These are phyloP conservation scores for Nesospiza acunhae DNA, from an alignment of 2,113 vertebrate genomes.

Conservation along the genomic window DNA sequence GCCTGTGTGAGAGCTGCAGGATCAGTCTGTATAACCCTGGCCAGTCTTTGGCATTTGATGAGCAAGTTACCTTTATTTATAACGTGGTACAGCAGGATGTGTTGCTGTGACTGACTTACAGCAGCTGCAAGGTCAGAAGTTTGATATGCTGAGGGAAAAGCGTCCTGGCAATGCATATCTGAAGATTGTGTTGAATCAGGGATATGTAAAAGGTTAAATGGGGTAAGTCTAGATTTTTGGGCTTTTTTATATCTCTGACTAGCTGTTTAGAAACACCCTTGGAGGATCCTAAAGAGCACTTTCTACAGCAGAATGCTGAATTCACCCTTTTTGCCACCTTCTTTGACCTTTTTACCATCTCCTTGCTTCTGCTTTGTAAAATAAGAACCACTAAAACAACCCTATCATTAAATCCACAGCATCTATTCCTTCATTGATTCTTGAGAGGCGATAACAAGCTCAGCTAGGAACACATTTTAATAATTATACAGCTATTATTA, in stretches of 20 bases:
- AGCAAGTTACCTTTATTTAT: conserved; percentile 73
- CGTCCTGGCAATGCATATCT: conserved; percentile 3
- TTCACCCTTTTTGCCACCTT: not conserved
- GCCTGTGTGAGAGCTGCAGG: not conserved
- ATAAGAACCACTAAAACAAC: not conserved
- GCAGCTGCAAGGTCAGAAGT: conserved; percentile 68
- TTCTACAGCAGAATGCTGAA: conserved; percentile 38
- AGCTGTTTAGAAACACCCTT: conserved; percentile 31
- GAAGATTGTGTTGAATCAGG: conserved; percentile 60
- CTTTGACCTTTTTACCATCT: conserved; percentile 20
- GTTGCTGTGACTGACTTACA: conserved; percentile 50
- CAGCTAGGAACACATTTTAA: conserved; percentile 23
- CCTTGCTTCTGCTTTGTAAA: conserved; percentile 28
- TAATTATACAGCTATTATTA: conserved; percentile 49
- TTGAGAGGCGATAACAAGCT: conserved; percentile 20
- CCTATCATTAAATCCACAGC: not conserved
- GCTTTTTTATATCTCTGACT: not conserved
- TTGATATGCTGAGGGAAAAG: conserved; percentile 26
- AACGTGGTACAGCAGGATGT: conserved; percentile 29
- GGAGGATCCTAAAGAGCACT: not conserved
- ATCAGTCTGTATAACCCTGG: not conserved
- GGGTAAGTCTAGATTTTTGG: not conserved
- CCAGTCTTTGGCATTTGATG: conserved; percentile 42
- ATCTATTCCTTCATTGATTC: conserved; percentile 25
- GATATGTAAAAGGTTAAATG: conserved; percentile 44